Evolutionary conservation across 2,797 vertebrate species (phyloP).

Genomic region (Phyllotis vaccarum): DNA sequence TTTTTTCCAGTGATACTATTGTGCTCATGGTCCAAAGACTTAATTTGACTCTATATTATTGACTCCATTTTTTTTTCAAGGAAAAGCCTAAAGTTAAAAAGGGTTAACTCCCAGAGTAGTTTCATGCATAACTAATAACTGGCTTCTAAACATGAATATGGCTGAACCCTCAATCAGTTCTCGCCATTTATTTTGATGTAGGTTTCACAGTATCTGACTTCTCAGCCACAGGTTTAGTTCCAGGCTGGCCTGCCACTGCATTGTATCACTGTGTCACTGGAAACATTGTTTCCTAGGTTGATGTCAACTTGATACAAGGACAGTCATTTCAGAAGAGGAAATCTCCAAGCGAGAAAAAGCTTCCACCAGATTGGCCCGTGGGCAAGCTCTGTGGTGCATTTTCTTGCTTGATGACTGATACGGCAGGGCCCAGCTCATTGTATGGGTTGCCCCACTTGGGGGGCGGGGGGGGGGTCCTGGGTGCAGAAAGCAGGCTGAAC

Average conservation of each 20-base stretch:
- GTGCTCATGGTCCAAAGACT: not conserved
- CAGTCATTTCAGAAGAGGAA: not conserved
- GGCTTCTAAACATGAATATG: constrained; percentile 19
- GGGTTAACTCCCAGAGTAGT: not conserved
- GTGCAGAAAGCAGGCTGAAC: not conserved
- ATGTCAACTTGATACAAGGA: not conserved
- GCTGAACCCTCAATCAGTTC: not conserved
- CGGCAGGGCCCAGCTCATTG: not conserved
- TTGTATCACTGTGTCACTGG: not conserved
- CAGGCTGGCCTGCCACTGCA: not conserved
- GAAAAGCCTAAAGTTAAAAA: not conserved
- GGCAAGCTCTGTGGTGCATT: no score
- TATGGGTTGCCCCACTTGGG: no score
- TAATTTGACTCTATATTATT: not conserved
- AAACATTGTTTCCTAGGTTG: not conserved
- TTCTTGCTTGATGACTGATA: not conserved
- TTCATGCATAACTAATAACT: not conserved
- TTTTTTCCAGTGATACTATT: not conserved
- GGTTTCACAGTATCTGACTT: not conserved
- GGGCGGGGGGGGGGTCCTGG: no score
- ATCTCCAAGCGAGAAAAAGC: not conserved
- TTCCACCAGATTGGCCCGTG: no score
- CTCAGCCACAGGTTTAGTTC: constrained; percentile 10
- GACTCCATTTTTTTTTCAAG: not conserved
- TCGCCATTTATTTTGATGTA: not conserved